Conservation (phyloP, 64 coral and sea anemone species). For the Pocillopora damicornis region DNA sequence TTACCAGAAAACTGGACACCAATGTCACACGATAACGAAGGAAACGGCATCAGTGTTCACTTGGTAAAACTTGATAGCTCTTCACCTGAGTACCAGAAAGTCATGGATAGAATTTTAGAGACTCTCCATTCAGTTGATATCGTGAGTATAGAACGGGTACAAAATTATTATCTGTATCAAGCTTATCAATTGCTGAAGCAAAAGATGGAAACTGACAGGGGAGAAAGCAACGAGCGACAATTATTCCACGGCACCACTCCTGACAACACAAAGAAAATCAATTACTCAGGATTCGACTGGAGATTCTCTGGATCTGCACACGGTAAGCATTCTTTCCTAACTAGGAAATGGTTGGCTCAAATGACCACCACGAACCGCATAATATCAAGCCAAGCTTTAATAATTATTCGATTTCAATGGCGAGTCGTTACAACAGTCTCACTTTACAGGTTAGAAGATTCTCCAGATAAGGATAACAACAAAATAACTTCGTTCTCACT, state of each 20-base stretch:
- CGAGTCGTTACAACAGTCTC: too few species aligned
- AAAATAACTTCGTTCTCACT: too few species aligned
- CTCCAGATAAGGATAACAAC: too few species aligned
- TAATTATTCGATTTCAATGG: too few species aligned
- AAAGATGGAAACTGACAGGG: slow-evolving; percentile 47
- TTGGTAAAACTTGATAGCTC: too few species aligned
- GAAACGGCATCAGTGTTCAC: too few species aligned
- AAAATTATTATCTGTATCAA: slow-evolving; percentile 44
- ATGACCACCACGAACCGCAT: too few species aligned
- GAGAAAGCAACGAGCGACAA: slow-evolving; percentile 26
- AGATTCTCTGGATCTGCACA: neutral
- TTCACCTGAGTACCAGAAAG: slow-evolving; percentile 25
- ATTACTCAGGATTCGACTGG: slow-evolving; percentile 32
- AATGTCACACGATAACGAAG: neutral
- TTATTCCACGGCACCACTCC: slow-evolving; percentile 43
- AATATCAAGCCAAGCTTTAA: too few species aligned
- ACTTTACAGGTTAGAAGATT: too few species aligned
- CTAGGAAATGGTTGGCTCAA: too few species aligned
- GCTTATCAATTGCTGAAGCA: slow-evolving; percentile 13
- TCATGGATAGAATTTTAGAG: neutral
- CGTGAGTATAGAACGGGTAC: slow-evolving; percentile 29
- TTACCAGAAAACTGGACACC: slow-evolving; percentile 27
- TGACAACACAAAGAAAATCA: slow-evolving; percentile 22
- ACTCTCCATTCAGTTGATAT: neutral
- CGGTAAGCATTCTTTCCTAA: too few species aligned